Conservation (phyloP, 2,888 invertebrate genomes). For the Stenodera caucasica region DNA sequence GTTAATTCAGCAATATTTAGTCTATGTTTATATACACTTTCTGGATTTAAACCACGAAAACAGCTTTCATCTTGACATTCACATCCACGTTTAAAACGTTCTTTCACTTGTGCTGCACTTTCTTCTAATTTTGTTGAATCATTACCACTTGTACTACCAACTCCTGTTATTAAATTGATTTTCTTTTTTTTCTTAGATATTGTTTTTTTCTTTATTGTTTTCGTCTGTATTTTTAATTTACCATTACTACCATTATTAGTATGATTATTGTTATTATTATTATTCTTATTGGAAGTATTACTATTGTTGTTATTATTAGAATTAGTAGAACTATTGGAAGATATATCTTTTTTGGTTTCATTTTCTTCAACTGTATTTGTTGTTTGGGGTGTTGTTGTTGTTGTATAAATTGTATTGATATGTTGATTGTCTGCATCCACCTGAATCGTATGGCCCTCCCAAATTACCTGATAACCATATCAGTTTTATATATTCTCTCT, state of each 20-base stretch:
- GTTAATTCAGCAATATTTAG: constrained; percentile 78
- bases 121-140: constrained; percentile 71
- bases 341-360: constrained; percentile 23
- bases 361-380: constrained; percentile 27
- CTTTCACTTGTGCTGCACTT: constrained; percentile 68
- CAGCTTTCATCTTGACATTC: constrained; percentile 78
- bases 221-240: constrained; percentile 55
- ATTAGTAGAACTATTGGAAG: constrained; percentile 21
- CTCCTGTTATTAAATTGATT: constrained; percentile 48
- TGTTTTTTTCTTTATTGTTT: constrained; percentile 49
- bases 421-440: constrained; percentile 57
- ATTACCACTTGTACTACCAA: constrained; percentile 51
- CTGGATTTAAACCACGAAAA: constrained; percentile 73
- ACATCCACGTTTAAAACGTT: constrained; percentile 71
- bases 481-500: constrained; percentile 2
- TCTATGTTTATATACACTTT: constrained; percentile 74
- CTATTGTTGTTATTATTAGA: background rate
- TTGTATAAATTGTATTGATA: constrained; percentile 49
- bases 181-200: constrained; percentile 60
- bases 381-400: constrained; percentile 34
- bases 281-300: background rate
- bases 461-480: constrained; percentile 59
- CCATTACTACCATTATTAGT: constrained; percentile 43
- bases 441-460: constrained; percentile 69
- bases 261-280: background rate